phyloP scores from a whole-genome alignment of 1,140 invertebrate species.

The Harlomillsia oculata region DNA sequence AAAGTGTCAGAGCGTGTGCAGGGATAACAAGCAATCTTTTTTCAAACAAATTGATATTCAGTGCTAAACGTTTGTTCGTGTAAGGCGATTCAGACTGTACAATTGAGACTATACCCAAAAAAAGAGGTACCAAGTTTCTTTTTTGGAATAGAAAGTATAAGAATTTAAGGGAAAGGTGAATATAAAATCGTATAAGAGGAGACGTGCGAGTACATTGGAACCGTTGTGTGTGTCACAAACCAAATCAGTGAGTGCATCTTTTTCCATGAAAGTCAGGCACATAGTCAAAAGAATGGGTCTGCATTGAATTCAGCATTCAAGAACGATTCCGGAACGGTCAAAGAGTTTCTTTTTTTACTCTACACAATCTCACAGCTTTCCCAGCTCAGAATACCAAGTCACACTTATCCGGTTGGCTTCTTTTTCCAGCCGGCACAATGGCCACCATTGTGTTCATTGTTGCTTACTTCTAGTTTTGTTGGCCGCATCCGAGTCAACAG shows the following conservation, averaged over 20 bases:
- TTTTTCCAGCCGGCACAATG: neutral
- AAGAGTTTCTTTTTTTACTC: constrained; percentile 7
- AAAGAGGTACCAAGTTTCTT: too few relatives aligned
- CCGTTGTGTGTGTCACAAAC: too few relatives aligned
- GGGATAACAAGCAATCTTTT: constrained; percentile 30
- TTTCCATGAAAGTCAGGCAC: constrained; percentile 10
- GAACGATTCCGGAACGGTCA: constrained; percentile 23
- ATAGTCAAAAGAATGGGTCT: constrained; percentile 23
- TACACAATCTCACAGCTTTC: neutral
- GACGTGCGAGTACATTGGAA: too few relatives aligned
- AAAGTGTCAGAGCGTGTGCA: constrained; percentile 12
- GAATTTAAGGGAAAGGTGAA: too few relatives aligned
- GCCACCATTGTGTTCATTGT: too few relatives aligned
- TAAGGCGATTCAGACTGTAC: too few relatives aligned
- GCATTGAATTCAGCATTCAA: constrained; percentile 23
- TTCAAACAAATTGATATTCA: constrained; percentile 32
- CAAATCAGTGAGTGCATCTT: too few relatives aligned
- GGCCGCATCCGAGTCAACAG: too few relatives aligned
- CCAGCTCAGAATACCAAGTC: constrained; percentile 16
- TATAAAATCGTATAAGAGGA: too few relatives aligned
- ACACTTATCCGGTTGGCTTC: neutral
- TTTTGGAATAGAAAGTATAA: too few relatives aligned
- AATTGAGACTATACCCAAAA: too few relatives aligned
- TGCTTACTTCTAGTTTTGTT: too few relatives aligned
- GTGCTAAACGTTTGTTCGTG: constrained; percentile 20